Evolutionary conservation across 1,140 invertebrate species (phyloP), one percentile per base, ranked within the genome.

Genomic region (Dendrolimus kikuchii): DNA sequence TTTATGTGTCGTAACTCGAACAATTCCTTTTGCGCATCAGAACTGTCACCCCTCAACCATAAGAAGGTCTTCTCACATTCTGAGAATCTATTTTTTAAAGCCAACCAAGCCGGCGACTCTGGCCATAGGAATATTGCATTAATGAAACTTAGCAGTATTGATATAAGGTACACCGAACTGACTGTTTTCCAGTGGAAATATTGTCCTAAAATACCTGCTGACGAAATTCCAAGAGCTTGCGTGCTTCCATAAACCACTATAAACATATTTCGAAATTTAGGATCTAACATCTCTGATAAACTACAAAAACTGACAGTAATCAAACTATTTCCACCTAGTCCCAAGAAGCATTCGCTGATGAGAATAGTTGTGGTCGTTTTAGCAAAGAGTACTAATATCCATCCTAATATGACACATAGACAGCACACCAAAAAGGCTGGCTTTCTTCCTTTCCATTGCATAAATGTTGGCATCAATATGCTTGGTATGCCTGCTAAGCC

Each of bases 121-220:
- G 57, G 57, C 52, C 52, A 59, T 5, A 37, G 1, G 23, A 1
- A 23, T 44, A 39, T 47, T 3, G 41, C 45, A 4, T 47, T 23
- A n/a, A 42, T 7, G 4, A 51, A 8, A 7, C 52, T 49, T 47
- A 59, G 2, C 7, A 51, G 5, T 4, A 51, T 49, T 3, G 53
- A 45, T 5, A 5, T 23, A 9, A 48, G 8, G 44, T 54, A 51
- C 5, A 55, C 44, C 7, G 51, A 47, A 23, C 52, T 42, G 10
- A 47, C 36, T 4, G 52, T 59, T 43, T 55, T 59, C 57, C 57
- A 59, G 44, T 59, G 52, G 2, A 54, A 9, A 46, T 51, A 59
- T 51, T 40, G 23, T 10, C 46, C 57, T 9, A 55, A 36, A 6
- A 59, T 55, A 5, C 52, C 45, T 1, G 48, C 45, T 7, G 36